A percentile compares a stretch with the other conserved stretches of the same genome.
Evolutionary conservation across 2,888 invertebrate genomes (phyloP).

Genomic region (Horisme vitalbata): DNA sequence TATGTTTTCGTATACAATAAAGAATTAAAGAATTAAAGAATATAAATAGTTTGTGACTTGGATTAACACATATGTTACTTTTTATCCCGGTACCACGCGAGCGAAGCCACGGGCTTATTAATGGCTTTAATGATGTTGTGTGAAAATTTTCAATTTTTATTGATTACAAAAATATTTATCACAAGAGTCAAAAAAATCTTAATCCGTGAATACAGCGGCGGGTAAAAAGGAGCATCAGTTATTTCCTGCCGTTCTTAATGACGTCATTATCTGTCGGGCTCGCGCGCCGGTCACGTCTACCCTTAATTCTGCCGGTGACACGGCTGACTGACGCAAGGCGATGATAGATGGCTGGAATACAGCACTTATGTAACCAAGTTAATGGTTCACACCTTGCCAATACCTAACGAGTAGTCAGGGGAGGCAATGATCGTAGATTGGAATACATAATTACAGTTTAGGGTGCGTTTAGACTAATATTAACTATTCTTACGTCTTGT

Average conservation of each 20-base stretch:
- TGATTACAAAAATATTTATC: too few relatives aligned
- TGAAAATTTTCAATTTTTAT: too few relatives aligned
- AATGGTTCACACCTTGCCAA: slow-evolving; percentile 20
- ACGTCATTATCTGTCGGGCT: slow-evolving; percentile 70
- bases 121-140: too few relatives aligned
- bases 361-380: slow-evolving; percentile 26
- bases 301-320: slow-evolving; percentile 62
- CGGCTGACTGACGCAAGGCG: slow-evolving; percentile 46
- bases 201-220: slow-evolving; percentile 50
- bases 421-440: too few relatives aligned
- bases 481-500: not conserved
- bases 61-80: too few relatives aligned
- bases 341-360: slow-evolving; percentile 57
- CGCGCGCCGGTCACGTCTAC: slow-evolving; percentile 56
- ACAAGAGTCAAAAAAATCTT: slow-evolving; percentile 35
- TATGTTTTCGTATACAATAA: too few relatives aligned
- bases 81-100: too few relatives aligned
- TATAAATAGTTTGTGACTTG: too few relatives aligned
- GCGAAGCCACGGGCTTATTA: too few relatives aligned
- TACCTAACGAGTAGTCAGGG: not conserved
- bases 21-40: too few relatives aligned
- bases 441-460: too few relatives aligned
- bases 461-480: too few relatives aligned
- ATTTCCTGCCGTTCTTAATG: slow-evolving; percentile 66
- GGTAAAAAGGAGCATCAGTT: slow-evolving; percentile 68